These are phyloP conservation scores for Acropora tenuis DNA, from an alignment of 64 coral and sea anemone genomes.

Conservation along the genomic window DNA sequence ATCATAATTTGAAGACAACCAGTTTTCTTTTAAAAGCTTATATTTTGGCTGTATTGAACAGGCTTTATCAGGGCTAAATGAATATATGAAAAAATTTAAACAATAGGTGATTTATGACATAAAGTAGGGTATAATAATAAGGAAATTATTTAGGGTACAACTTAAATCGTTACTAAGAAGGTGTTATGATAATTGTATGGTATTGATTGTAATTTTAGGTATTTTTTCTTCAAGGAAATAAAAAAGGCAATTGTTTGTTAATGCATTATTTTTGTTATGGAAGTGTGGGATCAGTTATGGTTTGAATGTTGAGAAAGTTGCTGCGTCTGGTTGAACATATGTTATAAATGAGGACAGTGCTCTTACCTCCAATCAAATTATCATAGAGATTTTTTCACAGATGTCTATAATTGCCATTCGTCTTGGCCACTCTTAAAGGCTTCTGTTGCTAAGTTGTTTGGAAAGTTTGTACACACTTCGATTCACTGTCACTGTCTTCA, in stretches of 20 bases:
- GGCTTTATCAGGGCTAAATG: neutral
- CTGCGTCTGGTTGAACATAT: neutral
- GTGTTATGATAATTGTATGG: neutral
- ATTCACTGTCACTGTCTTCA: neutral
- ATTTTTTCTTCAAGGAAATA: neutral
- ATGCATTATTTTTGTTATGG: neutral
- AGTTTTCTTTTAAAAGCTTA: neutral
- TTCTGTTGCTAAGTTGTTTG: neutral
- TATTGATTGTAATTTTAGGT: no score
- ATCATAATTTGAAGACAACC: neutral
- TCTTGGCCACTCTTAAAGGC: conserved; percentile 55
- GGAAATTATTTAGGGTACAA: neutral
- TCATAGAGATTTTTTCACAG: conserved; percentile 50
- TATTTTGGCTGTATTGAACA: neutral
- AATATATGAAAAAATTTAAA: neutral
- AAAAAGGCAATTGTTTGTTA: neutral
- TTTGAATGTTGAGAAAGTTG: neutral
- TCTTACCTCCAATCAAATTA: conserved; percentile 50
- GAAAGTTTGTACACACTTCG: conserved; percentile 14
- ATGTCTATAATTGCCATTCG: conserved; percentile 57
- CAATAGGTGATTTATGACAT: neutral
- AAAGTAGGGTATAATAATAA: neutral
- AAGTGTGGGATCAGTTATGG: neutral
- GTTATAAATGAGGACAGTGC: no score
- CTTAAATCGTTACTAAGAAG: neutral